A percentile compares a stretch with the other conserved stretches of the same genome.
Conservation (phyloP, 2,888 invertebrate species). For the Dynastes grantii region DNA sequence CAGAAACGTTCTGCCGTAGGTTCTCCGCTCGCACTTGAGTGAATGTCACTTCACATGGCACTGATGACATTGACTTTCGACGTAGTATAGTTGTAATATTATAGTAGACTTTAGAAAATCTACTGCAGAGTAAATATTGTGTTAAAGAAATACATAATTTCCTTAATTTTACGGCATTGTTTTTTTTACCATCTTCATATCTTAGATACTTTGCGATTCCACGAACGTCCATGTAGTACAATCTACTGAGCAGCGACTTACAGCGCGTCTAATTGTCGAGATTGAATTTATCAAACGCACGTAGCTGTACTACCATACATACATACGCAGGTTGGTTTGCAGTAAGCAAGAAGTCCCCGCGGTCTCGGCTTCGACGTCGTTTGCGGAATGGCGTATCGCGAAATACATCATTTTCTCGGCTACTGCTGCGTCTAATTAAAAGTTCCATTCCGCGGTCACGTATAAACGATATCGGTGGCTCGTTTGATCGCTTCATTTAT, state of each 20-base stretch:
- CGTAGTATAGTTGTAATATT: too few relatives aligned
- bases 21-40: too few relatives aligned
- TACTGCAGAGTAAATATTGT: too few relatives aligned
- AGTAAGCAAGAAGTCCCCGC: too few relatives aligned
- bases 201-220: too few relatives aligned
- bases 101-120: too few relatives aligned
- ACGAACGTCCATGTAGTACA: neutral
- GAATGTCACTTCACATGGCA: too few relatives aligned
- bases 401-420: constrained; percentile 50
- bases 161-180: too few relatives aligned
- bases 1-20: too few relatives aligned
- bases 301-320: constrained; percentile 4
- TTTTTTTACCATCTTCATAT: too few relatives aligned
- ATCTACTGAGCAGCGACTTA: neutral
- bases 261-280: constrained; percentile 21
- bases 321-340: neutral
- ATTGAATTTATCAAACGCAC: constrained; percentile 26
- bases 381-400: constrained; percentile 30
- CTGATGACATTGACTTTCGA: too few relatives aligned
- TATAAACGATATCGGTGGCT: constrained; percentile 50
- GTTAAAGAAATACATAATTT: too few relatives aligned
- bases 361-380: neutral
- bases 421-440: constrained; percentile 53
- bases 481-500: constrained; percentile 55
- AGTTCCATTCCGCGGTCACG: constrained; percentile 55